Percentiles rank a stretch among this genome's conserved stretches.
Evolutionary conservation across 2,113 vertebrate species (phyloP).

Genomic region (Centropus bengalensis): DNA sequence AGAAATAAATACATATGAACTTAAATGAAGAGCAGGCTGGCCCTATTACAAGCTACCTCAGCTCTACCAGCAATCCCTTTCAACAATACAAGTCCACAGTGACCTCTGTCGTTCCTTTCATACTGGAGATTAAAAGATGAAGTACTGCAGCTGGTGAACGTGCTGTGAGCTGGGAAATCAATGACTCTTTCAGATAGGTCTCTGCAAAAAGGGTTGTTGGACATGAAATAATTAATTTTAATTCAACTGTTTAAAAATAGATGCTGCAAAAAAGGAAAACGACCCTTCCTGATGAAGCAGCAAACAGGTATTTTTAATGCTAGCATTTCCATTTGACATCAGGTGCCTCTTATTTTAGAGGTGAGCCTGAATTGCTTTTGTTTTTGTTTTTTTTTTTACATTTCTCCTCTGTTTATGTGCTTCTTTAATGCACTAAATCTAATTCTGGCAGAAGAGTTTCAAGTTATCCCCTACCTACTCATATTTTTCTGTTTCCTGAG

Average conservation of each 20-base stretch:
- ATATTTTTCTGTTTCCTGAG: background rate
- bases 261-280: background rate
- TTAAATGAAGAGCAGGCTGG: slow-evolving; percentile 38
- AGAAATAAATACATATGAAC: slow-evolving; percentile 34
- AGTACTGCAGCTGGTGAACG: background rate
- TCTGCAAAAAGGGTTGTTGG: background rate
- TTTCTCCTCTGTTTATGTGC: background rate
- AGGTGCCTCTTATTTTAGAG: background rate
- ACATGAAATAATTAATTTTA: slow-evolving; percentile 23
- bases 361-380: background rate
- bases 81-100: slow-evolving; percentile 50
- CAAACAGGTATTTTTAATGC: background rate
- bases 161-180: background rate
- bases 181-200: background rate
- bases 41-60: background rate
- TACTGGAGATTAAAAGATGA: slow-evolving; percentile 43
- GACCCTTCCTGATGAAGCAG: background rate
- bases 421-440: background rate
- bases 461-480: background rate
- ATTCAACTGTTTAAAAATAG: slow-evolving; percentile 8
- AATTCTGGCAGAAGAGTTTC: background rate
- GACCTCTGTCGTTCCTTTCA: slow-evolving; percentile 64
- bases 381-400: background rate
- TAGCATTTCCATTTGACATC: background rate
- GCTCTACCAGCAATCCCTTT: slow-evolving; percentile 8